Conservation (phyloP, 2,888 invertebrate species). For the Euplagia quadripunctaria region DNA sequence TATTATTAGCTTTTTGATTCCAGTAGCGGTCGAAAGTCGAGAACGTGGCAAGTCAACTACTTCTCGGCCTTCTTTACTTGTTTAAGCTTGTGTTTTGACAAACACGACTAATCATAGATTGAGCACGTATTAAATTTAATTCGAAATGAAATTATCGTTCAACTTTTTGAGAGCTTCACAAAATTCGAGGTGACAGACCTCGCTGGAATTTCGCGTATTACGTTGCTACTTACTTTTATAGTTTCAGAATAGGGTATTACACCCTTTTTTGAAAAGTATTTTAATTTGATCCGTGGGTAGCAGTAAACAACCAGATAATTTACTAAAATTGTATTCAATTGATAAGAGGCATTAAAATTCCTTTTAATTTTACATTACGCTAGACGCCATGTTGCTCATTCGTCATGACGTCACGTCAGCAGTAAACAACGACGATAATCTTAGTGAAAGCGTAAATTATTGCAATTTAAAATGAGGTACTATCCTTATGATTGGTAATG, state of each 20-base stretch:
- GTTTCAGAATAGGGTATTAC: neutral
- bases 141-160: neutral
- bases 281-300: no score
- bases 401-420: no score
- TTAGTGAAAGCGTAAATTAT: no score
- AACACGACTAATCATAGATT: neutral
- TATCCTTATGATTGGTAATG: no score
- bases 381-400: no score
- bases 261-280: no score
- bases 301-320: no score
- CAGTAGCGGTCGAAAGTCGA: neutral
- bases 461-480: no score
- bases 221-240: neutral
- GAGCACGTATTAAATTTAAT: neutral
- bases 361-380: no score
- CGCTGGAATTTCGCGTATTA: neutral
- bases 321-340: no score
- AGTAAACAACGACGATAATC: no score
- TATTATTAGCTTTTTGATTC: neutral
- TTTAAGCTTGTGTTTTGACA: neutral
- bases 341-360: no score
- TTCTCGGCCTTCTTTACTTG: neutral
- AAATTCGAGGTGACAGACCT: neutral
- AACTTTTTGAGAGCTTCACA: neutral
- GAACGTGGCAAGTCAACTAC: neutral